Conservation (phyloP, 1,140 invertebrate species). For the Drosophila melanogaster region Release_6_plus_ISO1_MT NC_004354.4:13506001-13506500, state of each 20-base stretch:
- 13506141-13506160: conserved; percentile 95
- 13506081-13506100: conserved; percentile 42
- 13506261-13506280: neutral
- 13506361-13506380: conserved; percentile 14
- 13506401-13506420: conserved; percentile 36
- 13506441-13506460: conserved; percentile 18
- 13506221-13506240: conserved; percentile 90
- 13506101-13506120: conserved; percentile 67
- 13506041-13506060: conserved; percentile 9
- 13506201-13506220: conserved; percentile 93
- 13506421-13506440: conserved; percentile 20
- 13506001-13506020: conserved; percentile 5
- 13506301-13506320: conserved; percentile 23
- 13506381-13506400: conserved; percentile 21
- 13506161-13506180: conserved; percentile 93
- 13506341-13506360: conserved; percentile 5
- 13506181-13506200: conserved; percentile 93
- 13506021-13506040: conserved; percentile 5
- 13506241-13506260: neutral
- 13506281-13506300: conserved; percentile 24
- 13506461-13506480: conserved; percentile 6
- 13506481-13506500: conserved; percentile 10
- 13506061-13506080: conserved; percentile 5
- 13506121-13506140: conserved; percentile 94
- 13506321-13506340: neutral